These are phyloP conservation scores for Mantis religiosa DNA, from an alignment of 2,888 invertebrate genomes.

Conservation along the genomic window DNA sequence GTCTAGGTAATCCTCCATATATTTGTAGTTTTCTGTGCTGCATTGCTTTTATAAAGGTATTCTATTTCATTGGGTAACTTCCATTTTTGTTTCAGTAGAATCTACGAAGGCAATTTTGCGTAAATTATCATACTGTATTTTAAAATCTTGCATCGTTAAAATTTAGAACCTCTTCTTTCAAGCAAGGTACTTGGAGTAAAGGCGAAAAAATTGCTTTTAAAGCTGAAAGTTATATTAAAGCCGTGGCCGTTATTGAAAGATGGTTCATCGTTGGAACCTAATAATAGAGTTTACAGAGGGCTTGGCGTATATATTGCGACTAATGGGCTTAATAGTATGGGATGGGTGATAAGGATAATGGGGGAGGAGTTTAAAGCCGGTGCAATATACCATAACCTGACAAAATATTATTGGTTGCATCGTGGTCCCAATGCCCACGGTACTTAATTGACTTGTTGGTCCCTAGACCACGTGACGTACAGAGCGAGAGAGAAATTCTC, in stretches of 20 bases:
- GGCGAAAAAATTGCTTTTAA: background rate
- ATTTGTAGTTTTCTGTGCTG: too few relatives aligned
- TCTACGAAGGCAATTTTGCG: too few relatives aligned
- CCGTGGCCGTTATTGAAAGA: background rate
- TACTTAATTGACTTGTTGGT: conserved; percentile 16
- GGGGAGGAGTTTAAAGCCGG: background rate
- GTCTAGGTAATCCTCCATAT: too few relatives aligned
- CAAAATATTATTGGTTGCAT: conserved; percentile 12
- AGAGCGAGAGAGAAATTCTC: background rate
- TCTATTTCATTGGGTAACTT: too few relatives aligned
- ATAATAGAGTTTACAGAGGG: background rate
- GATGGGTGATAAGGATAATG: background rate
- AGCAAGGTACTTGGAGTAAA: background rate
- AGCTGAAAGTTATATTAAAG: background rate
- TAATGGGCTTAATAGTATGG: conserved; percentile 1
- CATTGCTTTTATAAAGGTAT: too few relatives aligned
- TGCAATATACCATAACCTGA: background rate
- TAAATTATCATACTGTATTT: background rate
- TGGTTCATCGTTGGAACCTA: background rate
- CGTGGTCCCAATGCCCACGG: background rate
- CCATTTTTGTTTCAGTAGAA: too few relatives aligned
- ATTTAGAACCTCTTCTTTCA: background rate
- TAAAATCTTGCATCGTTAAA: background rate
- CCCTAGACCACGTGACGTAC: background rate
- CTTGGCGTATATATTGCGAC: background rate